Base-by-base conservation (phyloP, 1,140 invertebrate genomes). In the Rhagoletis pomonella region DNA sequence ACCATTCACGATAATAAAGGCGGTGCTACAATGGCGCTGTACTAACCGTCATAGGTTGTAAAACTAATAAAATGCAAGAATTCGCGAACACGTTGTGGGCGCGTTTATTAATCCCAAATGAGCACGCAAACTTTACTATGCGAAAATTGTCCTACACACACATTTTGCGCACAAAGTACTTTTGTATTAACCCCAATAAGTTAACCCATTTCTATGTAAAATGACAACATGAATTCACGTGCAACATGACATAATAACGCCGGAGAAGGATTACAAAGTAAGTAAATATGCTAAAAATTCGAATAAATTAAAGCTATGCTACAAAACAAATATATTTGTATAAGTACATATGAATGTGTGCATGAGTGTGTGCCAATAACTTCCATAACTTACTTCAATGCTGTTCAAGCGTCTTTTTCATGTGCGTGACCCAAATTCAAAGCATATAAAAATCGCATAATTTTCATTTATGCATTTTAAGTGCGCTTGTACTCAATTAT, bases 341-440 rank as follows among this genome's bases (percentile, higher is more conserved):
- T 4, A 5, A 3, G 67, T 44, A 17, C 12, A 14, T 2, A 0
- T 10, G 14, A 14, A 10, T n/a, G 0, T 47, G 67, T n/a, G 42
- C 14, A 42, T 55, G 50, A 55, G 10, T 55, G 50, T 7, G 73
- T 81, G 73, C 29, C 73, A 81, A 19, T 81, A 55, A 81, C 73
- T 42, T 42, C 14, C 7, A 81, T 50, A 55, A 10, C n/a, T 9
- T 3, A 5, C 5, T 7, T 29, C 0, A 29, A 0, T 17, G 12
- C 73, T 17, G n/a, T 77, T 77, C 50, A n/a, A 17, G 50, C 73
- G 50, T 17, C 17, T 50, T 81, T 67, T 55, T 55, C 44, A 55
- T 81, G 47, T 81, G 73, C 73, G 73, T 81, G 73, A 55, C 73
- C 73, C n/a, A 81, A 50, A 81, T 81, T 55, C 47, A 29, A 29